Base-by-base conservation (phyloP, 2,113 vertebrate genomes). In the Mus pahari region DNA sequence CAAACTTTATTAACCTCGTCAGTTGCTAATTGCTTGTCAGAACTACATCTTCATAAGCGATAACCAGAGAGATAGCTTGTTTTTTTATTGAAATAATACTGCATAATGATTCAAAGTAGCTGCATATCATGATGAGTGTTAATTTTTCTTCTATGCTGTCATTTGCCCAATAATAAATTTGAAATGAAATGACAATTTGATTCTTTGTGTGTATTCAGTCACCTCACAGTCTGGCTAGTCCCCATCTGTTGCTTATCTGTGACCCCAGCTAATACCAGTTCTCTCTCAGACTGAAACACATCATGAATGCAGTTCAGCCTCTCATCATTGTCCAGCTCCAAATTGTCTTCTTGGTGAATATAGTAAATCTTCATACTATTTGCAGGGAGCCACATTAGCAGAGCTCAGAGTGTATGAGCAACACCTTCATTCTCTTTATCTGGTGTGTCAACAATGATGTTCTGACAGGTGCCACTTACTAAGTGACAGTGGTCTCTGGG, bases 41-140 rank as follows among this genome's bases (percentile, higher is more conserved):
- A 42, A 74, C 70, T 92, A 64, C 70, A 16, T 64, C 94, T 71
- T 95, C 48, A 77, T 24, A 94, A n/a, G 81, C 3, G 91, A 74
- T 36, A 92, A 70, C 26, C 74, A 0, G 86, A 45, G 1, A 88
- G 92, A 94, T 84, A 16, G 13, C 31, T 0, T 48, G 50, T 45
- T 94, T 88, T 94, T 90, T 36, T 73, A 77, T 81, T 86, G 93
- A 94, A 95, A 55, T 87, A 95, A 48, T 39, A 81, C 78, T 64
- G 50, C 14, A 66, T 64, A 94, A 39, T 82, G 58, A 91, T 26
- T 89, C 88, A 42, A 95, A 86, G n/a, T 31, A 75, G 0, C 2
- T 64, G 5, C 7, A 93, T 24, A 70, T 70, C 11, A 78, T 0
- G 4, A 14, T 17, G 86, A 73, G 22, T 26, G 1, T 79, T 79